A percentile compares a stretch with the other conserved stretches of the same genome.
Evolutionary conservation across 2,888 invertebrate species (phyloP).

Genomic region (Heliconius ismenius): DNA sequence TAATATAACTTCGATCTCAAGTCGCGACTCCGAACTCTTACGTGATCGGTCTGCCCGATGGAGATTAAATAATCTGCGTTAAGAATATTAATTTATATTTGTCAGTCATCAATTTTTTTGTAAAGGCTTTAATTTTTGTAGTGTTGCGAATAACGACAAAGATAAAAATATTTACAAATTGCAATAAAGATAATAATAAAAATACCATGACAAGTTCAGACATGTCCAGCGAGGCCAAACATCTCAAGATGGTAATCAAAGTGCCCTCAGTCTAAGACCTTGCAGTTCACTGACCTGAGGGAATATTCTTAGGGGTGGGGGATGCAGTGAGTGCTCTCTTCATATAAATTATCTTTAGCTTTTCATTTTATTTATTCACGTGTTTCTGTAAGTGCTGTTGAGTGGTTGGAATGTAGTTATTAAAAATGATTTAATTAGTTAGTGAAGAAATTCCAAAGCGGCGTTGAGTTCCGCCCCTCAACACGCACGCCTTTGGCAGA

Average conservation of each 20-base stretch:
- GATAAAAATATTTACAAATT: too few relatives aligned
- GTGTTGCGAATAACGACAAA: too few relatives aligned
- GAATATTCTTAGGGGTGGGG: constrained; percentile 19
- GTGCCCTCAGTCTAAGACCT: constrained; percentile 29
- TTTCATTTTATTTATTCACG: constrained; percentile 20
- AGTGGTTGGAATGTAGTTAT: background rate
- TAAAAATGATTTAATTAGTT: background rate
- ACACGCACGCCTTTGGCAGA: too few relatives aligned
- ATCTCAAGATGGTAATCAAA: constrained; percentile 17
- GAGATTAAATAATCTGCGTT: background rate
- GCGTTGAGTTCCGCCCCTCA: background rate
- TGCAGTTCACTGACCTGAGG: constrained; percentile 29
- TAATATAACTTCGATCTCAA: constrained; percentile 5
- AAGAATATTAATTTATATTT: constrained; percentile 16
- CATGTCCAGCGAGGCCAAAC: constrained; percentile 15
- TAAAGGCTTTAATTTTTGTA: background rate
- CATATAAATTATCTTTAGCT: constrained; percentile 6
- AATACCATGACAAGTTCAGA: background rate
- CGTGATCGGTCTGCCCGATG: background rate
- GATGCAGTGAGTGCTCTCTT: constrained; percentile 17
- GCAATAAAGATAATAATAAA: too few relatives aligned
- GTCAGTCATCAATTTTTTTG: background rate
- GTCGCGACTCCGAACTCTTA: background rate
- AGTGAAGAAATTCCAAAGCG: background rate
- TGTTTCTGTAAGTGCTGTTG: constrained; percentile 15